Evolutionary conservation across 2,113 vertebrate genomes (phyloP), one percentile per base, ranked within the genome.

Genomic region (Calypte anna): DNA sequence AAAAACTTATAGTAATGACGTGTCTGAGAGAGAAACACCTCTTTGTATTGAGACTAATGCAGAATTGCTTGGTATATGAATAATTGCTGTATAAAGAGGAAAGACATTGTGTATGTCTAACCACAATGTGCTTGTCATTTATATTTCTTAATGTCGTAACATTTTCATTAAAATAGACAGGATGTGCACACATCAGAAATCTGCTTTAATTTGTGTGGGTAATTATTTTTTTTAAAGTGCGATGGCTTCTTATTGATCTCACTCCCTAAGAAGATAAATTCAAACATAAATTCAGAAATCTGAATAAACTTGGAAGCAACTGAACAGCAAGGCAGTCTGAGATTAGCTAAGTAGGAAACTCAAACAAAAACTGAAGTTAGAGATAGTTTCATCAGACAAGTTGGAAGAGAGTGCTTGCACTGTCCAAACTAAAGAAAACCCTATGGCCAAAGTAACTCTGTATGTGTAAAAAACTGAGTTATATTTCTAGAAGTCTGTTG

Each of bases 251-350:
- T 79, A 91, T 69, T 76, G 80, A 93, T 94, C 44, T 91, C 21
- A 89, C 77, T 94, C 96, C 86, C 89, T 92, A 93, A 62, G 38
- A 59, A 88, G 66, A 81, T 24, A 18, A 88, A 92, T 94, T 79
- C 90, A 79, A 89, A 74, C 57, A 86, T 46, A 86, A 90, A 92
- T n/a, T n/a, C 0, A 0, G 88, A 93, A 79, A 93, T 79, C 58
- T 43, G 82, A 91, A 91, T 64, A 68, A 96, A 75, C 40, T 74
- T 84, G 59, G 67, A 93, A 80, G 69, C 22, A 90, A 81, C 0
- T 88, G 73, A 88, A 91, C 23, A 92, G 69, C 44, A 91, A 86
- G 25, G 38, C 48, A 82, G 69, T 12, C 50, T 87, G 38, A 89
- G 30, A 93, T 30, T 27, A 84, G 36, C 5, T 44, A 91, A 81